Evolutionary conservation across 2,113 vertebrate genomes (phyloP).

Genomic region (Zapornia atra): DNA sequence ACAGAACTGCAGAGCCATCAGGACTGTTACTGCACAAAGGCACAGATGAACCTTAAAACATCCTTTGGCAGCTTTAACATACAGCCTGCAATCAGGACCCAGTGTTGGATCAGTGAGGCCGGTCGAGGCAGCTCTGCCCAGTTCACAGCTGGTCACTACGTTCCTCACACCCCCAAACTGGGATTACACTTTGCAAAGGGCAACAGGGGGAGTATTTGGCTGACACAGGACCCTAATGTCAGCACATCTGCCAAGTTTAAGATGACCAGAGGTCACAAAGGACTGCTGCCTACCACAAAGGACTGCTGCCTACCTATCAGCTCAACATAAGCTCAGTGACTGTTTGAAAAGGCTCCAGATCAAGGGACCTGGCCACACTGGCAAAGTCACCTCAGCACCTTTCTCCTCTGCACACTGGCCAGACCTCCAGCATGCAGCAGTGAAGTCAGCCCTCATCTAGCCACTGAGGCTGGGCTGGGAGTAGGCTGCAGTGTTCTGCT

Average conservation of each 20-base stretch:
- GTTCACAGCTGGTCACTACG: neutral
- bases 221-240: neutral
- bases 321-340: neutral
- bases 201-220: neutral
- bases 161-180: neutral
- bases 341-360: neutral
- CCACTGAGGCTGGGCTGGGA: fast-evolving
- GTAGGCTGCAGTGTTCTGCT: neutral
- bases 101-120: neutral
- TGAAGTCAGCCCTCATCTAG: neutral
- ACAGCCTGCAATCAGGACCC: neutral
- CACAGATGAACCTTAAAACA: neutral
- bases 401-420: neutral
- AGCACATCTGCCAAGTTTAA: neutral
- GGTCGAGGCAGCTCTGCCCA: neutral
- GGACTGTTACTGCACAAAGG: neutral
- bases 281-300: neutral
- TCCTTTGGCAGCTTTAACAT: neutral
- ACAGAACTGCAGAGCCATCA: neutral
- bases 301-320: neutral
- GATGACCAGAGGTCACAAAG: neutral
- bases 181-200: neutral
- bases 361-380: neutral
- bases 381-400: neutral
- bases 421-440: neutral